Conservation (phyloP, 2,113 vertebrate species). For the Tetrax tetrax region DNA sequence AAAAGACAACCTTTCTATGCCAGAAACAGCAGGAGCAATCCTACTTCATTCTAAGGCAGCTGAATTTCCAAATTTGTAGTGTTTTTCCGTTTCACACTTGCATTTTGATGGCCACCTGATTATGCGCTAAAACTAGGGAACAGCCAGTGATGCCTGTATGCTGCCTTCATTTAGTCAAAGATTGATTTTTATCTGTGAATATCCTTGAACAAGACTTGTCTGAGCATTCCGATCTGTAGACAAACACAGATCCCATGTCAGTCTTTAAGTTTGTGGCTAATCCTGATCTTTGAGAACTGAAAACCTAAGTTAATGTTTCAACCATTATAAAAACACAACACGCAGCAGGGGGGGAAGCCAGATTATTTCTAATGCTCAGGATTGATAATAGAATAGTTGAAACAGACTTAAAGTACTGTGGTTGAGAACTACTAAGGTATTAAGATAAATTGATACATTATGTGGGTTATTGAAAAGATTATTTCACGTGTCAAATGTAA, state of each 20-base stretch:
- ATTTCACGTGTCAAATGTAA: not conserved
- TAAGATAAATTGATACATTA: not conserved
- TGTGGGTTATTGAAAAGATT: not conserved
- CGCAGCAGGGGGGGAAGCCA: fast-evolving
- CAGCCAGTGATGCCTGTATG: not conserved
- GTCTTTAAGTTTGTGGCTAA: not conserved
- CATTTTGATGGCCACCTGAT: not conserved
- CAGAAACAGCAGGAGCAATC: not conserved
- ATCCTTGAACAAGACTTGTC: not conserved
- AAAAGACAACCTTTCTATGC: not conserved
- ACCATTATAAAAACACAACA: not conserved
- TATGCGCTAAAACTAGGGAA: not conserved
- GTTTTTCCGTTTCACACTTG: not conserved
- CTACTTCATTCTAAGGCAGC: not conserved
- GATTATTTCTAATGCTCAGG: not conserved
- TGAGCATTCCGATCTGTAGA: not conserved
- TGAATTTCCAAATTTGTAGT: fast-evolving
- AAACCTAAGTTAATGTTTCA: not conserved
- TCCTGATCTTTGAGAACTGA: not conserved
- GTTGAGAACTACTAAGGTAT: not conserved
- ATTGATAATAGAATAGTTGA: not conserved
- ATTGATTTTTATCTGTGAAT: not conserved
- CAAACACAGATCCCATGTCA: not conserved
- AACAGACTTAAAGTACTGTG: not conserved
- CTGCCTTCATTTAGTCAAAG: not conserved